phyloP scores from a whole-genome alignment of 2,113 vertebrate genomes.

The Mohoua ochrocephala region DNA sequence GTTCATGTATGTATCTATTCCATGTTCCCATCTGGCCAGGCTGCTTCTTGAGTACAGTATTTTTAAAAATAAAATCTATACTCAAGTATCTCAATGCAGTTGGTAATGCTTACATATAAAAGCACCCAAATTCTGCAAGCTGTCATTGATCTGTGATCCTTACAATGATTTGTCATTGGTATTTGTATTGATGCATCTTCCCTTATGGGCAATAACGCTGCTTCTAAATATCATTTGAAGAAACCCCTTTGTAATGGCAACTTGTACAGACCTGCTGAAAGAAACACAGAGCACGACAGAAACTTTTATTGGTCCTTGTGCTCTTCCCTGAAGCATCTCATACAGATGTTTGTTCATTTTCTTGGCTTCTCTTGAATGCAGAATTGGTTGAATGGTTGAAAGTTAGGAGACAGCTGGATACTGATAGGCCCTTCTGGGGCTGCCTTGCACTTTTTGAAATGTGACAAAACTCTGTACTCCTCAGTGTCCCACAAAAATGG shows the following conservation, averaged over 20 bases:
- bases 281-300: not conserved
- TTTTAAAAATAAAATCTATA: not conserved
- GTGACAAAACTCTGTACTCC: not conserved
- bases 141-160: not conserved
- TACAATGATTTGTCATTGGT: not conserved
- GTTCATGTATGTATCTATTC: not conserved
- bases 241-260: not conserved
- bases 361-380: not conserved
- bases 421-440: not conserved
- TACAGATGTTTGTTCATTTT: not conserved
- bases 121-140: not conserved
- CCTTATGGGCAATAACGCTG: fast-evolving
- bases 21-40: not conserved
- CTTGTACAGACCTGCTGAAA: not conserved
- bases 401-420: not conserved
- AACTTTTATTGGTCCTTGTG: not conserved
- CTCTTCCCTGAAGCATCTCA: not conserved
- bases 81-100: not conserved
- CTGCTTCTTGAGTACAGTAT: not conserved
- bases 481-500: not conserved
- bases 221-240: not conserved
- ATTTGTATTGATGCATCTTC: not conserved
- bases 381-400: not conserved
- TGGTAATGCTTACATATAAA: not conserved
- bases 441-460: not conserved